phyloP scores from a whole-genome alignment of 2,888 invertebrate genomes.

The Alsophila aescularia region DNA sequence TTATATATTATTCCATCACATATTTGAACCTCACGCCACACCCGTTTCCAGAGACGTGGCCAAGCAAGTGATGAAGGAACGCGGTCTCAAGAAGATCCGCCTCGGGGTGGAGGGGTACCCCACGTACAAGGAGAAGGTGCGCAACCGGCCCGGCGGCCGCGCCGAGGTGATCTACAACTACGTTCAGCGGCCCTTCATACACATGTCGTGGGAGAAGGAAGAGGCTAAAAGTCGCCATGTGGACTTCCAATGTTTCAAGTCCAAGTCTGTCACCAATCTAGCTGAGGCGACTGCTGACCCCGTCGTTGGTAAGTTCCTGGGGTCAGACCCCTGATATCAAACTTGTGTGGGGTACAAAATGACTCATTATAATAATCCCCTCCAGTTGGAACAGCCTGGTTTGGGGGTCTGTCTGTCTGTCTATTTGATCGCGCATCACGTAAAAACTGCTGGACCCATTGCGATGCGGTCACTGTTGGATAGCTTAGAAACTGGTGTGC shows the following conservation, averaged over 20 bases:
- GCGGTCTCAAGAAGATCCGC: conserved; percentile 99
- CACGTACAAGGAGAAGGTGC: conserved; percentile 99
- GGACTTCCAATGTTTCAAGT: conserved; percentile 99
- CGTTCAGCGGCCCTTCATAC: conserved; percentile 99
- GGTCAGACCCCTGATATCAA: neutral
- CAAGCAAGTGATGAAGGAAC: conserved; percentile 99
- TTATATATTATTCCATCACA: no score
- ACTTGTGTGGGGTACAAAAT: no score
- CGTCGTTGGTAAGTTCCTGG: conserved; percentile 71
- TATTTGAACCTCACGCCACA: no score
- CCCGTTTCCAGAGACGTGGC: conserved; percentile 96
- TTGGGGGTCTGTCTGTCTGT: no score
- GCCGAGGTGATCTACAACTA: conserved; percentile 99
- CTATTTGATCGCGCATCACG: no score
- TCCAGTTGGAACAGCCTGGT: no score
- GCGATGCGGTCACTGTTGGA: no score
- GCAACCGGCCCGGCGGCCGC: conserved; percentile 96
- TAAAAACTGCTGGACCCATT: no score
- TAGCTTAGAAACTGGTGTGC: no score
- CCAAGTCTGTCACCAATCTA: conserved; percentile 98
- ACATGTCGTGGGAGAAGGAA: conserved; percentile 99
- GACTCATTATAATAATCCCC: no score
- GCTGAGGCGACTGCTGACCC: conserved; percentile 98
- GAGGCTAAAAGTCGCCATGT: conserved; percentile 99
- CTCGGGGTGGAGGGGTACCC: conserved; percentile 99